These are phyloP conservation scores for Phyllotis vaccarum DNA, from an alignment of 2,797 vertebrate genomes.

Conservation along the genomic window DNA sequence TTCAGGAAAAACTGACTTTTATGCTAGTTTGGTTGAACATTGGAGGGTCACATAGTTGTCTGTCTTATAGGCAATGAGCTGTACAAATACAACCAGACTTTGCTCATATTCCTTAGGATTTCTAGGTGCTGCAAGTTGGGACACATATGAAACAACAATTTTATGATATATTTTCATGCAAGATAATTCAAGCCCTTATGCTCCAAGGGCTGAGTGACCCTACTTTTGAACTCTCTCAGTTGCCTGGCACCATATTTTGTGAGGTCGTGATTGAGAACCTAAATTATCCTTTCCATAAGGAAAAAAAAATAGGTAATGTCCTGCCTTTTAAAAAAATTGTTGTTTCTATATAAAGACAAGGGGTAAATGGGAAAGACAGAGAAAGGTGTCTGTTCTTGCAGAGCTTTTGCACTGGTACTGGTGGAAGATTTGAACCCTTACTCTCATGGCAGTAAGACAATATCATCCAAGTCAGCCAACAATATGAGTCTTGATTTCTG, in stretches of 20 bases:
- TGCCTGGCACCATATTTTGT: not conserved
- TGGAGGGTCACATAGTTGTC: not conserved
- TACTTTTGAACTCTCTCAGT: not conserved
- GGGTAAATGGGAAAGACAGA: too few relatives aligned
- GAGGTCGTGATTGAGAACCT: not conserved
- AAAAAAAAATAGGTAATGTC: not conserved
- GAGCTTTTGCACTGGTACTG: not conserved
- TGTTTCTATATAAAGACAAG: not conserved
- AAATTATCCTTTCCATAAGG: not conserved
- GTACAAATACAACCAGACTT: not conserved
- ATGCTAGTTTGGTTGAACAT: not conserved
- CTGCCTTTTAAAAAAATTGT: not conserved
- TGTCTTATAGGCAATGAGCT: not conserved
- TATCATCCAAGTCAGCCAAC: not conserved
- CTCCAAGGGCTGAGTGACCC: not conserved
- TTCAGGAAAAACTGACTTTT: not conserved
- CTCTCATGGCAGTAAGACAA: not conserved
- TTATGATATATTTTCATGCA: not conserved
- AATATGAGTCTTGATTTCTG: not conserved
- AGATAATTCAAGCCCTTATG: not conserved
- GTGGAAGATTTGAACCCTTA: not conserved
- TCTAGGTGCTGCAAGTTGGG: fast-evolving
- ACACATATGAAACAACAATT: not conserved
- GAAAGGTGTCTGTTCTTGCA: not conserved
- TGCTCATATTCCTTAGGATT: not conserved